Evolutionary conservation across 1,140 invertebrate species (phyloP).

Genomic region (Saccostrea echinata): DNA sequence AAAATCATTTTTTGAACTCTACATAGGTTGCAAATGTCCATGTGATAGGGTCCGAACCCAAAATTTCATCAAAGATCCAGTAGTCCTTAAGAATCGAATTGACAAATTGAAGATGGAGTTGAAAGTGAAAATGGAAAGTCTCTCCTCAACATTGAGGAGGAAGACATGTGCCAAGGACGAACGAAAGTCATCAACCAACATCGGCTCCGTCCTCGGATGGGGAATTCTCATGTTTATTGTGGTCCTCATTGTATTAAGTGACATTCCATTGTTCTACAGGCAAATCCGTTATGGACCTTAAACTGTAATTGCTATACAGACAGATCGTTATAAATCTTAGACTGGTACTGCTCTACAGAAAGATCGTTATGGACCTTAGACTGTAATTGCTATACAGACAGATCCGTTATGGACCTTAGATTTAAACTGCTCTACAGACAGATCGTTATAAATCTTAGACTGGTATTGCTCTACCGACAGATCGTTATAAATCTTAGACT

Average conservation of each 20-base stretch:
- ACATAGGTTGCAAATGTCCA: not conserved
- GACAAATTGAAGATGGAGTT: not conserved
- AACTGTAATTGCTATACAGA: too few species aligned
- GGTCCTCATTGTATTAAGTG: not conserved
- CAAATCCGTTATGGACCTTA: not conserved
- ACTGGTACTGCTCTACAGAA: too few species aligned
- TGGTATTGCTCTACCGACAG: too few species aligned
- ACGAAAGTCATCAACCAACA: not conserved
- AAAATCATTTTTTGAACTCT: too few species aligned
- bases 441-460: too few species aligned
- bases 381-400: not conserved
- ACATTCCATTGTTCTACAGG: not conserved
- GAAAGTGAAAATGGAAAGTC: not conserved
- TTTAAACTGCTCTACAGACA: too few species aligned
- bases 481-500: too few species aligned
- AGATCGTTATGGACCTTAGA: too few species aligned
- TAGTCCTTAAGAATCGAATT: not conserved
- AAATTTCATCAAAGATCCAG: not conserved
- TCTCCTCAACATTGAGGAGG: not conserved
- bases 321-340: too few species aligned
- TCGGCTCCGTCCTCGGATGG: not conserved
- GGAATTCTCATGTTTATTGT: not conserved
- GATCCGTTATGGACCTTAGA: not conserved
- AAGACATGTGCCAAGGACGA: not conserved
- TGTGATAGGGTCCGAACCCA: not conserved